These are phyloP conservation scores for Drosophila affinis DNA, from an alignment of 2,888 invertebrate genomes.

Conservation along the genomic window DNA sequence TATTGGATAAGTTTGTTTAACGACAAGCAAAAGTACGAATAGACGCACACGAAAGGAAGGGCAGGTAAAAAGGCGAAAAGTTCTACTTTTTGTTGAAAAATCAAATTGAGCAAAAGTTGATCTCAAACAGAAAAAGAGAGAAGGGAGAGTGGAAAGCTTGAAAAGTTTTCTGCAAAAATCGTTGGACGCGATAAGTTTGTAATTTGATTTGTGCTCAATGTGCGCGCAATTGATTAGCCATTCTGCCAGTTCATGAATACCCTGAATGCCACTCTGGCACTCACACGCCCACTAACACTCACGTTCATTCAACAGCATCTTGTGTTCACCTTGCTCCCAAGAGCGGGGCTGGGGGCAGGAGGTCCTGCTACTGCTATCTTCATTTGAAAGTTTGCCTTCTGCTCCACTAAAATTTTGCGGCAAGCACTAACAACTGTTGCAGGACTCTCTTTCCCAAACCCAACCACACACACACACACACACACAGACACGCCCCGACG, in stretches of 20 bases:
- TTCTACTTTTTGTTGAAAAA: slow-evolving; percentile 60
- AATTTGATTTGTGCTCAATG: slow-evolving; percentile 82
- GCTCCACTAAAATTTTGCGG: slow-evolving; percentile 18
- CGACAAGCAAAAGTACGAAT: slow-evolving; percentile 58
- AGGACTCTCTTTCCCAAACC: slow-evolving; percentile 17
- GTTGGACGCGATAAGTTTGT: slow-evolving; percentile 67
- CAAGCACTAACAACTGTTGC: slow-evolving; percentile 41
- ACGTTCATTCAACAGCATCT: slow-evolving; percentile 24
- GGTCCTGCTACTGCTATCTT: slow-evolving; percentile 26
- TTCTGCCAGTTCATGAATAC: slow-evolving; percentile 64
- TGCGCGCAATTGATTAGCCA: slow-evolving; percentile 76
- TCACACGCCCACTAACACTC: slow-evolving; percentile 4
- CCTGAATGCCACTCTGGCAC: neutral
- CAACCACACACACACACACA: too few species aligned
- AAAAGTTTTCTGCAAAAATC: slow-evolving; percentile 56
- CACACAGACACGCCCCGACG: neutral
- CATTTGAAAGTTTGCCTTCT: slow-evolving; percentile 41
- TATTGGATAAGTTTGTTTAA: slow-evolving; percentile 84
- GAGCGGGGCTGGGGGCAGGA: neutral
- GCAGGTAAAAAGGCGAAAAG: slow-evolving; percentile 68
- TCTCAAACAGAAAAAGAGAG: slow-evolving; percentile 35
- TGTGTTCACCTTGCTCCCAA: slow-evolving; percentile 14
- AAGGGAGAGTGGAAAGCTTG: slow-evolving; percentile 3
- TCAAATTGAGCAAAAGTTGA: slow-evolving; percentile 78
- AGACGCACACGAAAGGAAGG: slow-evolving; percentile 39